Evolutionary conservation across 2,113 vertebrate genomes (phyloP), one percentile per base, ranked within the genome.

Genomic region (Sigmodon hispidus): DNA sequence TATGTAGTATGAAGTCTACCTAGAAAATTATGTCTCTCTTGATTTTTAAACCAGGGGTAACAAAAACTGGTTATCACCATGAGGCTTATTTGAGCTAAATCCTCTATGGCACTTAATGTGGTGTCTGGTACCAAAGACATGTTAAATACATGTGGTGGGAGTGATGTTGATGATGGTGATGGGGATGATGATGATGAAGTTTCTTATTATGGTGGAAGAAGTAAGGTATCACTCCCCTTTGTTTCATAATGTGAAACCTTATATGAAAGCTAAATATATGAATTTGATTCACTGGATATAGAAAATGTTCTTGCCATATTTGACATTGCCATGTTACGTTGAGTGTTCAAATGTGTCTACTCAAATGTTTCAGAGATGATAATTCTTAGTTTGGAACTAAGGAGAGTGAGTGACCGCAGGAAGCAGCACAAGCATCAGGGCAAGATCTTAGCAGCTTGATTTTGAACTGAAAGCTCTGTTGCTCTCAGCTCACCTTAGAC

Each of bases 1-100:
- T 72, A 48, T 90, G 3, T 72, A 72, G 43, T 45, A 61, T 79
- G 88, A 92, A 89, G 69, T 26, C 29, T 76, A 43, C 86, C 79
- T 90, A 65, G 63, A 61, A 90, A 52, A 96, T 72, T 79, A 69
- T 87, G n/a, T n/a, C n/a, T 94, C 96, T 96, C 61, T 87, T 84
- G 31, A 90, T 89, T 70, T 95, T 69, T 75, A 80, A 92, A 73
- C 45, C 86, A 52, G 3, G 57, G 3, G 29, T 87, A 21, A 50
- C 95, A 73, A 90, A 65, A 90, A n/a, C 55, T 73, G 2, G n/a
- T 90, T 12, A 55, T 83, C 36, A 52, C 34, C 70, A 1, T 50
- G 43, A 77, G 22, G 17, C 9, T 67, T 90, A 65, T 43, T 26
- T 91, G 61, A 87, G 19, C 61, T 72, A 81, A 85, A 72, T 21